Percentiles rank a stretch among this genome's conserved stretches.
phyloP scores from a whole-genome alignment of 2,888 invertebrate genomes.

The Brachyptera risi region DNA sequence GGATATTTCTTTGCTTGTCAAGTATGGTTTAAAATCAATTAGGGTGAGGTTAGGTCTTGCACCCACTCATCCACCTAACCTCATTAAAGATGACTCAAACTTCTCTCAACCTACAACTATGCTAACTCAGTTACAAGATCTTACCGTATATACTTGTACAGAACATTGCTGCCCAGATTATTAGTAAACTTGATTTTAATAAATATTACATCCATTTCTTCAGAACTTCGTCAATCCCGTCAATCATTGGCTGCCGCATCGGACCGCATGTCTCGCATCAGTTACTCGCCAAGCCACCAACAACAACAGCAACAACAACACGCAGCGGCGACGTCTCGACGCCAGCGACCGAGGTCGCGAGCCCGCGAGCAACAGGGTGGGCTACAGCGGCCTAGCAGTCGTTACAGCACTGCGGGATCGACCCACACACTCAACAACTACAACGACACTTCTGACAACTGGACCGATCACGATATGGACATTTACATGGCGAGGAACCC shows the following conservation, averaged over 20 bases:
- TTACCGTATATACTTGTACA: too few relatives aligned
- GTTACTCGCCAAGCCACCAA: constrained; percentile 62
- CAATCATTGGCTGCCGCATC: constrained; percentile 80
- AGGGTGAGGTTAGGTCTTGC: too few relatives aligned
- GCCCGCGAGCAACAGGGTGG: constrained; percentile 60
- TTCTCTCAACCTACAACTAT: too few relatives aligned
- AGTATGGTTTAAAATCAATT: too few relatives aligned
- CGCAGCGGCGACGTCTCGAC: constrained; percentile 49
- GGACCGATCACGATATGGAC: constrained; percentile 95
- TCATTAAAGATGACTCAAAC: too few relatives aligned
- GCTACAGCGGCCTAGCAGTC: constrained; percentile 65
- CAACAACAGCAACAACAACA: too few relatives aligned
- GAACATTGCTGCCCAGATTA: too few relatives aligned
- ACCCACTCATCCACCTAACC: too few relatives aligned
- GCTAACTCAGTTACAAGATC: too few relatives aligned
- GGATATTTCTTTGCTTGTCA: too few relatives aligned
- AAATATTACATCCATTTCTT: too few relatives aligned
- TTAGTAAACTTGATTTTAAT: too few relatives aligned
- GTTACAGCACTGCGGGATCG: constrained; percentile 73
- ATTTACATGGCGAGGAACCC: constrained; percentile 92
- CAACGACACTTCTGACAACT: constrained; percentile 79
- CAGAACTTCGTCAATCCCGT: constrained; percentile 80
- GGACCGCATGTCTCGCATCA: constrained; percentile 73
- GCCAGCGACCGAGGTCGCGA: constrained; percentile 72
- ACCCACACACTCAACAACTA: constrained; percentile 78